Conservation (phyloP, 2,888 invertebrate species). For the Campoplex capitator region DNA sequence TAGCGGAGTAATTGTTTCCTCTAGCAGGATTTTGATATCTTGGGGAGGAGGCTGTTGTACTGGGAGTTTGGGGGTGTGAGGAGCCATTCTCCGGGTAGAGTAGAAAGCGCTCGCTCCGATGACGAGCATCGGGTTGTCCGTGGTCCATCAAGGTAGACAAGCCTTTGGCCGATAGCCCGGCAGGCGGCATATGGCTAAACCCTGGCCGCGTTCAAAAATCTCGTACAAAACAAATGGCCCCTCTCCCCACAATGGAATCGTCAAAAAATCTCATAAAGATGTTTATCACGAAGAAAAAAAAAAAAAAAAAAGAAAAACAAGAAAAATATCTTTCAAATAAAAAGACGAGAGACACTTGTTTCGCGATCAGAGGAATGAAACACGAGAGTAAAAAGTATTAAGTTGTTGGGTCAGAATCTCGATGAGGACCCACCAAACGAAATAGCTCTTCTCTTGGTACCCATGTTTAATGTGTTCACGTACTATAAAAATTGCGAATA, state of each 20-base stretch:
- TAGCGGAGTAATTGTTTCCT: slow-evolving; percentile 79
- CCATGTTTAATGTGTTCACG: slow-evolving; percentile 50
- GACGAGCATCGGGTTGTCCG: slow-evolving; percentile 84
- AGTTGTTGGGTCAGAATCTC: slow-evolving; percentile 59
- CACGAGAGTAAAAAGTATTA: slow-evolving; percentile 3
- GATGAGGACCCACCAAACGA: slow-evolving; percentile 26
- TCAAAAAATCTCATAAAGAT: slow-evolving; percentile 41
- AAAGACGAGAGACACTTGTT: neutral
- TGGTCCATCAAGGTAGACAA: slow-evolving; percentile 85
- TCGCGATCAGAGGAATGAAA: neutral
- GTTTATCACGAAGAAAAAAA: neutral
- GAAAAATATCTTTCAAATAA: neutral
- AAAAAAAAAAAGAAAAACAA: neutral
- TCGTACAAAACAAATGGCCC: slow-evolving; percentile 38
- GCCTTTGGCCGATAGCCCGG: slow-evolving; percentile 84
- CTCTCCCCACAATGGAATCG: neutral
- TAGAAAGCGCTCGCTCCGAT: slow-evolving; percentile 84
- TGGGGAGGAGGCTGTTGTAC: slow-evolving; percentile 80
- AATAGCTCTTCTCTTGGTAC: slow-evolving; percentile 62
- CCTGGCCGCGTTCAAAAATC: slow-evolving; percentile 68
- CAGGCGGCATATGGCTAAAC: slow-evolving; percentile 84
- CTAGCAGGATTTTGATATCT: slow-evolving; percentile 79
- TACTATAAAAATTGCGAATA: slow-evolving; percentile 11
- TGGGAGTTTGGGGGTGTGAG: slow-evolving; percentile 78
- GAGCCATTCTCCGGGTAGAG: slow-evolving; percentile 83